Base-by-base conservation (phyloP, 2,797 vertebrate species). In the Anguilla pacifica region DNA sequence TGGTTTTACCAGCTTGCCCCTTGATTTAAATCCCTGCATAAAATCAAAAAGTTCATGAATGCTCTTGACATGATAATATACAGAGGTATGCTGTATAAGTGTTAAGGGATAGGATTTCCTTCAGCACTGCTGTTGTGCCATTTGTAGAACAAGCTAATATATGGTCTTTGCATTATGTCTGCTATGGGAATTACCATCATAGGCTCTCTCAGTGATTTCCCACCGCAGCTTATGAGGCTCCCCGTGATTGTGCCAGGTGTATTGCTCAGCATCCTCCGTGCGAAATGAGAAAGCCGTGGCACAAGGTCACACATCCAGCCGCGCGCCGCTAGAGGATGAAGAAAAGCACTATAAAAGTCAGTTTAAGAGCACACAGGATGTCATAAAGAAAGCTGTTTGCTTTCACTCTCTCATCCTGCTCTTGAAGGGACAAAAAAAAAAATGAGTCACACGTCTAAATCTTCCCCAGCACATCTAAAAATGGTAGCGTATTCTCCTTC, bases 351-450 rank as follows among this genome's bases (percentile, higher is more conserved):
- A 49, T 51, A 82, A 49, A 82, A 51, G 25, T 51, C 43, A 53
- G 22, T 25, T 49, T 49, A n/a, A 25, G 17, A 25, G 79, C 79
- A 82, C 49, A 51, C 22, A 51, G 79, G 1, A 43, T 82, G 79
- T 51, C 79, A 82, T 51, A 82, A 82, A 82, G 49, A 25, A 25
- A 81, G 2, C 6, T n/a, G 79, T 82, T 82, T 82, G 5, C 79
- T 25, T 90, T 90, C 35, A 4, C 88, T 51, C 84, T 86, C 85
- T 87, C 86, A 79, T 0, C 86, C 84, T 53, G 72, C n/a, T 87
- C 88, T 89, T 46, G 7, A 22, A 82, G 19, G 79, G 22, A 3
- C 0, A 49, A 49, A 79, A 77, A 6, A 83, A 82, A 84, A 25
- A 84, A 17, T 17, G 39, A 88, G 9, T 79, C 39, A n/a, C 39